Evolutionary conservation across 23 tunicate species (phyloP), one percentile per base, ranked within the genome.

Genomic region (Styela clava): DNA sequence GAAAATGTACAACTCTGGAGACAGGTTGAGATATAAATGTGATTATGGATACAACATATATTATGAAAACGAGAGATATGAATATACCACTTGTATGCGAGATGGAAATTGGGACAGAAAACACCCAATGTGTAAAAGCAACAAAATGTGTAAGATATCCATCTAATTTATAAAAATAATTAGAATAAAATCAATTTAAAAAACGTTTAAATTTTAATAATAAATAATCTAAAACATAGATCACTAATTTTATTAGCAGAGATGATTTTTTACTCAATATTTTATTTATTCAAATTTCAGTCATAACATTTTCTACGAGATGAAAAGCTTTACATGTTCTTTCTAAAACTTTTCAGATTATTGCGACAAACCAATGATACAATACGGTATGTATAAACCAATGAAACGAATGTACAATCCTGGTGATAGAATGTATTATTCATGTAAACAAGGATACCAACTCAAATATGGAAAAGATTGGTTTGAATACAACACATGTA

Each of bases 61-160:
- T 29, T 76, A 76, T 29, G 81, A 44, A 12, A 52, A 52, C n/a
- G 81, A 76, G 16, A n/a, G 81, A 29, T 76, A 35, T 44, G 81
- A 76, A 27, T 76, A 76, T 64, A 52, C 12, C 27, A 76, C 37
- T 22, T 76, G 81, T 2, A 36, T 33, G 52, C 18, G 25, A 20
- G 65, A 25, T 44, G 81, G 81, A 24, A 44, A 76, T 27, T 76
- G 81, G 81, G 29, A 76, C 0, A n/a, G 23, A 20, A 76, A 35
- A 29, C 65, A 25, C 7, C 81, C 81, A 24, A 52, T 52, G 64
- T 76, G 81, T 29, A 76, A 52, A 73, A 1, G 78, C 36, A 34
- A 73, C 71, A 65, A 65, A 28, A 65, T 65, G 71, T 26, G 71
- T 65, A 65, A 65, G 71, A 3, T 19, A 19, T 21, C 19, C 64